Conservation (phyloP, 2,113 vertebrate genomes). For the Bettongia penicillata region DNA sequence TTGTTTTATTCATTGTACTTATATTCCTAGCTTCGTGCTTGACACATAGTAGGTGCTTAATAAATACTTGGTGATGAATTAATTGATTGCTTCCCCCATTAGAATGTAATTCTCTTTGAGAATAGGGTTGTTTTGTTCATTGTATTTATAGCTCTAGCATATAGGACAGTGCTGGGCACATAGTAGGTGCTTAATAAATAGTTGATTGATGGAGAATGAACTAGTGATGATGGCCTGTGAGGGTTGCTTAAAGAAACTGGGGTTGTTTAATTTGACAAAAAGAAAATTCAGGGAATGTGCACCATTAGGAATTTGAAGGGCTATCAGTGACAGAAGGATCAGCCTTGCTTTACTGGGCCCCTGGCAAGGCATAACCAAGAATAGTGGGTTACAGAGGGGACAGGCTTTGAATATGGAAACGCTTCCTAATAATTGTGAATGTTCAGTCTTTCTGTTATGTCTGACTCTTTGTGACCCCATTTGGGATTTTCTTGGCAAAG, state of each 20-base stretch:
- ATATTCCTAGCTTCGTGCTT: not conserved
- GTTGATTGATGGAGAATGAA: not conserved
- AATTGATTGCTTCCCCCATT: too few relatives aligned
- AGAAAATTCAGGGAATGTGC: not conserved
- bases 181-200: not conserved
- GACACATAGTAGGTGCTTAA: not conserved
- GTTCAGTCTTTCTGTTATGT: not conserved
- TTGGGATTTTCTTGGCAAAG: not conserved
- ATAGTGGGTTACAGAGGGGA: not conserved
- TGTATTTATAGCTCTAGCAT: too few relatives aligned
- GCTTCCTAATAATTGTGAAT: not conserved
- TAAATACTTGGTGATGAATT: not conserved
- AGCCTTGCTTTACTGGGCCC: not conserved
- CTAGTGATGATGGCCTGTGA: not conserved
- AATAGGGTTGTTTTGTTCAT: too few relatives aligned
- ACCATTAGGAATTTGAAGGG: not conserved
- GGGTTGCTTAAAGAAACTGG: not conserved
- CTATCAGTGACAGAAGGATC: not conserved
- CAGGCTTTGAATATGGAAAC: not conserved
- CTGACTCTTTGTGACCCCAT: not conserved
- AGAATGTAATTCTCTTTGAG: too few relatives aligned
- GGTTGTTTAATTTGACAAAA: not conserved
- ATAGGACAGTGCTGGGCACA: too few relatives aligned
- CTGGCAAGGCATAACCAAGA: not conserved
- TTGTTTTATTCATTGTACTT: not conserved